Percentiles rank a stretch among this genome's conserved stretches.
Evolutionary conservation across 1,140 invertebrate genomes (phyloP).

Genomic region (Aphelenchoides besseyi): DNA sequence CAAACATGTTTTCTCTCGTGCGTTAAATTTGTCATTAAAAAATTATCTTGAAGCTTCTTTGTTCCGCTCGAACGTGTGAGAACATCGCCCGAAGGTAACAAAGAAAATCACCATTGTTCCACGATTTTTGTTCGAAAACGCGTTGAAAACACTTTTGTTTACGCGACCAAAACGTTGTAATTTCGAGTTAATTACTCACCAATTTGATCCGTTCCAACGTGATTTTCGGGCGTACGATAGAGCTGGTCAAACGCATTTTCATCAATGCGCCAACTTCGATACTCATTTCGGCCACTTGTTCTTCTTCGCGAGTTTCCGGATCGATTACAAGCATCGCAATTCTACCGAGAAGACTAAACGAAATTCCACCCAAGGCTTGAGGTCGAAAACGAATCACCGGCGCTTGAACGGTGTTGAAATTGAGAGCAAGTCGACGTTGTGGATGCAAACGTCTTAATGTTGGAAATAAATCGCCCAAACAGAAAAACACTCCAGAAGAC

Average conservation of each 20-base stretch:
- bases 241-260: slow-evolving; percentile 55
- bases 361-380: slow-evolving; percentile 47
- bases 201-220: slow-evolving; percentile 53
- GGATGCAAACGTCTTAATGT: slow-evolving; percentile 48
- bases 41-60: neutral
- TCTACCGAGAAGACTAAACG: slow-evolving; percentile 49
- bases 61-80: neutral
- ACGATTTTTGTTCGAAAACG: neutral
- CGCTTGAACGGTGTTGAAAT: slow-evolving; percentile 46
- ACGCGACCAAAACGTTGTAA: no score
- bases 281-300: slow-evolving; percentile 48
- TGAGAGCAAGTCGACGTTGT: slow-evolving; percentile 38
- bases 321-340: slow-evolving; percentile 51
- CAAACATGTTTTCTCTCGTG: neutral
- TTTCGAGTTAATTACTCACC: slow-evolving; percentile 27
- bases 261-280: slow-evolving; percentile 53
- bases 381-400: slow-evolving; percentile 52
- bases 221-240: slow-evolving; percentile 55
- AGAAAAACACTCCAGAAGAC: slow-evolving; percentile 53
- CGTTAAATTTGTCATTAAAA: neutral
- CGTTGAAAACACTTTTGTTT: no score
- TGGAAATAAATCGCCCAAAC: slow-evolving; percentile 60
- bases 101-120: neutral
- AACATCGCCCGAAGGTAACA: slow-evolving; percentile 3
- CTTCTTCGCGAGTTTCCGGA: slow-evolving; percentile 31